These are phyloP conservation scores for Pteruthius melanotis DNA, from an alignment of 2,113 vertebrate species.

Conservation along the genomic window DNA sequence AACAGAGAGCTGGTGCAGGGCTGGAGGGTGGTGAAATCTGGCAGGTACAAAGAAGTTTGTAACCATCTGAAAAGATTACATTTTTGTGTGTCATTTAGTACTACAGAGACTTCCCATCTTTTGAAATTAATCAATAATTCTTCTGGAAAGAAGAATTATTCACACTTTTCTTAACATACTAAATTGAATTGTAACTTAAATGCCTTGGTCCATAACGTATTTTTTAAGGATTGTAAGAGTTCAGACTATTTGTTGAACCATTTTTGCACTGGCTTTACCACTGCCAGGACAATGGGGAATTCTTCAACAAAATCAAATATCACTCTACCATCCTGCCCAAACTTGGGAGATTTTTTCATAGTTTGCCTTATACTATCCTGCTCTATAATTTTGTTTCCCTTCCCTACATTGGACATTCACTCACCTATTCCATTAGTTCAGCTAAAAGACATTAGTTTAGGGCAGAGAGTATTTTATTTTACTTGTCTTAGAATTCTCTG, in stretches of 20 bases:
- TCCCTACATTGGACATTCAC: background rate
- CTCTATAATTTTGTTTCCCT: background rate
- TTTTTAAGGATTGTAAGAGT: background rate
- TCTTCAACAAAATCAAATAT: background rate
- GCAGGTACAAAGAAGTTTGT: background rate
- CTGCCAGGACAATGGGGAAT: background rate
- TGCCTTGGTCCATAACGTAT: background rate
- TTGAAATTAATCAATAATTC: background rate
- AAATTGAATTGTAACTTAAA: background rate
- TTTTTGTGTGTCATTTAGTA: background rate
- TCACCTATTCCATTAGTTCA: background rate
- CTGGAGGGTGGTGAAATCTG: background rate
- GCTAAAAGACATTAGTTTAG: background rate
- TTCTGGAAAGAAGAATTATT: background rate
- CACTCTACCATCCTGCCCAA: background rate
- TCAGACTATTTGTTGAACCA: background rate
- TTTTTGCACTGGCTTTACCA: background rate
- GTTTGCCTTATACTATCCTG: background rate
- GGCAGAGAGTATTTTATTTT: background rate
- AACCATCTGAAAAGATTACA: background rate
- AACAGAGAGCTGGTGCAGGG: background rate
- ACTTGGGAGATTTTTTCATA: background rate
- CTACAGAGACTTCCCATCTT: background rate
- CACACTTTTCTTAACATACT: background rate
- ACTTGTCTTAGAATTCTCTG: background rate